Base-by-base conservation (phyloP, 2,797 vertebrate genomes). In the Otolemur crassicaudatus region DNA sequence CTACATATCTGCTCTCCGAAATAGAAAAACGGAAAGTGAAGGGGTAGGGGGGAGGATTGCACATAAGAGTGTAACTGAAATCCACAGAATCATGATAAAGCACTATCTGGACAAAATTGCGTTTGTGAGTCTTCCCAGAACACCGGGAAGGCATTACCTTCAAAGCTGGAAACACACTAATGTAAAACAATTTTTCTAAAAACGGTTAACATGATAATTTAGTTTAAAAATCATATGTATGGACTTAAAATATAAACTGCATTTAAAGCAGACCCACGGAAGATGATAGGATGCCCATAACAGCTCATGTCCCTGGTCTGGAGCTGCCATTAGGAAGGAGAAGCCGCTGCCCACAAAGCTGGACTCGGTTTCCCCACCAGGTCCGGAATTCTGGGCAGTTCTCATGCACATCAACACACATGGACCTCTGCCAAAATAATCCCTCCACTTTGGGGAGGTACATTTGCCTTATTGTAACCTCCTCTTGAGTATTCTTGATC, bases 351-450 rank as follows among this genome's bases (percentile, higher is more conserved):
- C 65, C 7, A 0, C 1, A 1, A 23, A 8, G 8, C 14, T 5
- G 56, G 27, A 4, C 19, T 40, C 1, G 0, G 37, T 11, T 2
- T 22, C 7, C n/a, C 79, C 3, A 10, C 37, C 31, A 14, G 53
- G 29, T 12, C 2, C 16, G 27, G 63, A 65, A 22, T 34, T 5
- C 80, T 49, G 25, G 76, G 56, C 16, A 27, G 60, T 60, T 13
- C 56, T 14, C 3, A 40, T 0, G 0, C 29, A 29, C 12, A 23
- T 7, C 0, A 0, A 20, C 7, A 25, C 8, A 29, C 0, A 1
- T 3, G 40, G 13, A 13, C 9, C 9, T 17, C n/a, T 7, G 8
- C 12, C 31, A 8, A 83, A 34, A 43, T 5, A 2, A 5, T 49
- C 53, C 17, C 53, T 46, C 34, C 34, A 19, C 1, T 23, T 69